phyloP scores from a whole-genome alignment of 1,140 invertebrate genomes.

The Chrysomallon squamiferum region DNA sequence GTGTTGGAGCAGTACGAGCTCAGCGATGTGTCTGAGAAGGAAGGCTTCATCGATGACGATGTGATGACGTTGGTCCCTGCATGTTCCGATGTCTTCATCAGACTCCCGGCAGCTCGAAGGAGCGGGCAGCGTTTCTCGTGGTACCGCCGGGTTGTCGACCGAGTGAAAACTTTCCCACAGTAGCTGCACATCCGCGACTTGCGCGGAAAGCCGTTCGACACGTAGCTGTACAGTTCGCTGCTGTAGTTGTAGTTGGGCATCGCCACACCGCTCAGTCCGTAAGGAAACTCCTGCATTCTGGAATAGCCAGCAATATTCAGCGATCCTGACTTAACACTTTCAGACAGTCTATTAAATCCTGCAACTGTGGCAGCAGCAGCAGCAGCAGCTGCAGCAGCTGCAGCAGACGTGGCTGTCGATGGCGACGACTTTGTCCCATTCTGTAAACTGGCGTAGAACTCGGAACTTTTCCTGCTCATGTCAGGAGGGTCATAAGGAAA shows the following conservation, averaged over 20 bases:
- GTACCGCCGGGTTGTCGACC: conserved; percentile 56
- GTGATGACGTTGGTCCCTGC: conserved; percentile 4
- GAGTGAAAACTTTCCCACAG: conserved; percentile 56
- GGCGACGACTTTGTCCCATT: not conserved
- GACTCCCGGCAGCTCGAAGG: conserved; percentile 43
- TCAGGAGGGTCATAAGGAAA: conserved; percentile 1
- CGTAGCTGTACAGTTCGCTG: conserved; percentile 55
- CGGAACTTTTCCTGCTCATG: not conserved
- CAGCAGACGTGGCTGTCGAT: not conserved
- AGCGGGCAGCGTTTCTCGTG: conserved; percentile 56
- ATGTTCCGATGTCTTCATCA: conserved; percentile 25
- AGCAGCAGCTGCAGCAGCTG: not conserved
- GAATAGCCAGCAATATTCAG: not conserved
- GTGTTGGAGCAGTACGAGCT: not conserved
- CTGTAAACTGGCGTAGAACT: not conserved
- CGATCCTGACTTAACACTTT: not conserved
- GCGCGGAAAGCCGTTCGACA: conserved; percentile 53
- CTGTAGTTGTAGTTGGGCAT: conserved; percentile 55
- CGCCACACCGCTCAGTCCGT: conserved; percentile 52
- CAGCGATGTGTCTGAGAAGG: not conserved
- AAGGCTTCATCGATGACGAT: not conserved
- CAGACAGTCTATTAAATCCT: too few relatives aligned
- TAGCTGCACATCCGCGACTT: conserved; percentile 57
- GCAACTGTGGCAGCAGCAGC: too few relatives aligned
- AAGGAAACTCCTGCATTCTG: conserved; percentile 42